Base-by-base conservation (phyloP, 2,888 invertebrate genomes). In the Epiblema foenella region DNA sequence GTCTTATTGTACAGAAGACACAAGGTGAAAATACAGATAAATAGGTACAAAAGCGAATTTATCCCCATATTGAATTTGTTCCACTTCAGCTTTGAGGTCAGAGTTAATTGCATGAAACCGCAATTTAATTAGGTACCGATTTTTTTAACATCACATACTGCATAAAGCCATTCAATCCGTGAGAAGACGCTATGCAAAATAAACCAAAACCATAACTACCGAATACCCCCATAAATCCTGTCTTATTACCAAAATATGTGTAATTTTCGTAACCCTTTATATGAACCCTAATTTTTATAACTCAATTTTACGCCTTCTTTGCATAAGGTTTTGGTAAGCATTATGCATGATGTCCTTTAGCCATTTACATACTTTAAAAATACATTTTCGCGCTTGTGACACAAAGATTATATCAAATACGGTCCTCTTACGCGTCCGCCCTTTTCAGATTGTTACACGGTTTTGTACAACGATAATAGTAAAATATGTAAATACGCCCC, bases 141-240 rank as follows among this genome's bases (percentile, higher is more conserved):
- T 10, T 49, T 29, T n/a, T 24, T n/a, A 33, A 11, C 12, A 24
- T 24, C 33, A 51, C 4, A n/a, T 42, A n/a, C 24, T 59, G 59
- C 17, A 70, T 65, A 60, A 52, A 20, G 33, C 65, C 20, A 8
- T 70, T 52, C 58, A 52, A 2, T 39, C 64, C 59, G 63, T 63
- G 68, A 68, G 62, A 70, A 65, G 65, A 59, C 24, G 54, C 59
- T 70, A 70, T 69, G 70, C 59, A 70, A 70, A 70, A 70, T 69
- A 66, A 66, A 65, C 59, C 54, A 66, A 70, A 60, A 60, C 65
- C 59, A 33, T 66, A 70, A 70, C 70, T 70, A 66, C 70, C 65
- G 65, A 70, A 70, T 59, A 46, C 54, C 54, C 20, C 49, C 46
- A 70, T 70, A 70, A 70, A 70, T 70, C 70, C 46, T 46, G 54